Evolutionary conservation across 2,888 invertebrate species (phyloP), one percentile per base, ranked within the genome.

Genomic region (Brenthis hecate): DNA sequence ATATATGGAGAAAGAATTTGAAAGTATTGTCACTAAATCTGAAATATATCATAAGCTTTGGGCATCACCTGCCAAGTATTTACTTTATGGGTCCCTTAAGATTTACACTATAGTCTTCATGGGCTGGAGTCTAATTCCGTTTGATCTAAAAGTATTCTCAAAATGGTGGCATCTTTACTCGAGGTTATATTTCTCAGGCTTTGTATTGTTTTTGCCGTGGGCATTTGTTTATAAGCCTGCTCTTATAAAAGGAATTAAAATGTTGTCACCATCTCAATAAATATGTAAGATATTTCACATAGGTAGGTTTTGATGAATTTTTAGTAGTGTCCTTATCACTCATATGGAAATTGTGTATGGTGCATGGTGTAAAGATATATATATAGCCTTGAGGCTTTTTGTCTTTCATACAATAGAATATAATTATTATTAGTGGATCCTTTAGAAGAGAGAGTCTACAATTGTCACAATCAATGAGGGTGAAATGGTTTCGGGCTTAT

Each of bases 111-210:
- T 96, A 56, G 92, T 96, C 11, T 96, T 96, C 77, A 96, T 98
- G 96, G 97, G 97, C 11, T 98, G 96, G 94, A 96, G 96, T 77
- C 86, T 97, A 56, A 89, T 95, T 13, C 96, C 97, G 0, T 97
- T 98, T 78, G 94, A 94, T 55, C 91, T 96, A 4, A 94, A 97
- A 72, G 95, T 95, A 5, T 96, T 94, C 75, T 86, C 94, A 0
- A 95, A 94, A 74, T 97, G 96, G 94, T 94, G 94, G 86, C 83
- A 81, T 0, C 94, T 96, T 0, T 96, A 95, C 76, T 76, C 83
- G 0, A 94, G 94, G 53, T 87, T 96, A 3, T 95, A 95, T 81
- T 97, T 95, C 79, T 94, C 95, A 32, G 97, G 96, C 0, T 95
- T 95, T 65, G 64, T 96, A 11, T 76, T 96, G 16, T 96, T 96